phyloP scores from a whole-genome alignment of 2,888 invertebrate genomes.

The Dromius quadrimaculatus region DNA sequence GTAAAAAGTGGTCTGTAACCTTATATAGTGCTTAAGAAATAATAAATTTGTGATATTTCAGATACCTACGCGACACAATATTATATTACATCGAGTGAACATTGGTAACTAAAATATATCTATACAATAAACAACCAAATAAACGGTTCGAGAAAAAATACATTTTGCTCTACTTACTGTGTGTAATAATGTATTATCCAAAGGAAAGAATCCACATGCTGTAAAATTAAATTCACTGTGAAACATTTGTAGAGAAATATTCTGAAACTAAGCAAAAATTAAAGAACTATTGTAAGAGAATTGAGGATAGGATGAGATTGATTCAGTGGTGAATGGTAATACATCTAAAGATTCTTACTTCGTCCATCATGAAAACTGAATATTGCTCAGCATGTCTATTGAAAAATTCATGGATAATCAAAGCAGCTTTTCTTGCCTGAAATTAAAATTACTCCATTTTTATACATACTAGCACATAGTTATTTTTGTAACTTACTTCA shows the following conservation, averaged over 20 bases:
- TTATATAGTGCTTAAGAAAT: not conserved
- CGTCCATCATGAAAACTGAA: not conserved
- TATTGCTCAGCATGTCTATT: conserved; percentile 10
- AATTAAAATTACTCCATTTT: too few relatives aligned
- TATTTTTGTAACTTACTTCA: conserved; percentile 28
- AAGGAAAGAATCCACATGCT: not conserved
- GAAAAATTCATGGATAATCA: conserved; percentile 18
- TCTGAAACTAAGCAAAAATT: too few relatives aligned
- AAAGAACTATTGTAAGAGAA: too few relatives aligned
- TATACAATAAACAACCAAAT: too few relatives aligned
- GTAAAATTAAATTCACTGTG: not conserved
- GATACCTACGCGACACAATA: not conserved
- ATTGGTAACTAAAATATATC: too few relatives aligned
- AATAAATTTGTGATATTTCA: not conserved
- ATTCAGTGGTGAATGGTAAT: too few relatives aligned
- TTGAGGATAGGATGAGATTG: too few relatives aligned
- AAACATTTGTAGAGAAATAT: not conserved
- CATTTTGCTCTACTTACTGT: not conserved
- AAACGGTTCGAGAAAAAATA: too few relatives aligned
- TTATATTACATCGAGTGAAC: not conserved
- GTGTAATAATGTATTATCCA: not conserved
- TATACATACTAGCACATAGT: too few relatives aligned
- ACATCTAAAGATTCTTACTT: too few relatives aligned
- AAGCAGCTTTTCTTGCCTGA: conserved; percentile 12
- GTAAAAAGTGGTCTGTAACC: not conserved